Evolutionary conservation across 2,113 vertebrate genomes (phyloP), one percentile per base, ranked within the genome.

Genomic region (Montifringilla adamsi): DNA sequence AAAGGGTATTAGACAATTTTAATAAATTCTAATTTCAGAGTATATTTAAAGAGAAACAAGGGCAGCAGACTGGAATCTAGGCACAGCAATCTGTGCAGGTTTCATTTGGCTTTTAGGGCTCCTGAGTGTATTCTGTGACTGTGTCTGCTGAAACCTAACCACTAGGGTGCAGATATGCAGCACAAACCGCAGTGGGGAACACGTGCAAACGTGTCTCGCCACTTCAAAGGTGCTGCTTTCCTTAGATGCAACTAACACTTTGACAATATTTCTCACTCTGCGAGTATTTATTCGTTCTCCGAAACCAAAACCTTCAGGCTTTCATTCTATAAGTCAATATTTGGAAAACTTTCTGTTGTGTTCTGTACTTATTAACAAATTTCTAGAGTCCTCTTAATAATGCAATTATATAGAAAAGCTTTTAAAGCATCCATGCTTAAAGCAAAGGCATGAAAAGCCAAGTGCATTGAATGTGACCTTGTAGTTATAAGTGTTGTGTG

Each of bases 101-200:
- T 88, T 95, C 14, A 21, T 69, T 47, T 77, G n/a, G 5, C 35
- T 86, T 86, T 81, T 67, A 64, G 27, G 35, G 15, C 11, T 70
- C 41, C 46, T 33, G 53, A 73, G 43, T 20, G 52, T 56, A 60
- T 88, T 83, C 35, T 90, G 43, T 74, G 33, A 41, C 76, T 27
- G 18, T 67, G 69, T 87, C 73, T 95, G 72, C 68, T 84, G 85
- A 94, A 87, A 47, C 87, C 84, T 90, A 69, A 22, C 93, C 95
- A 93, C 93, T 92, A 97, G 94, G 93, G 93, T 89, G 85, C 92
- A 95, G 94, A 63, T 96, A 78, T 31, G 95, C 73, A 84, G 93
- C 90, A 94, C 76, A 93, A 96, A 94, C 93, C 2, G 4, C 64
- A 37, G 37, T 33, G 66, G 84, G 60, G 77, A 87, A 47, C 26